A percentile compares a stretch with the other conserved stretches of the same genome.
Evolutionary conservation across 2,888 invertebrate genomes (phyloP).

Genomic region (Leptinotarsa rubiginosa): DNA sequence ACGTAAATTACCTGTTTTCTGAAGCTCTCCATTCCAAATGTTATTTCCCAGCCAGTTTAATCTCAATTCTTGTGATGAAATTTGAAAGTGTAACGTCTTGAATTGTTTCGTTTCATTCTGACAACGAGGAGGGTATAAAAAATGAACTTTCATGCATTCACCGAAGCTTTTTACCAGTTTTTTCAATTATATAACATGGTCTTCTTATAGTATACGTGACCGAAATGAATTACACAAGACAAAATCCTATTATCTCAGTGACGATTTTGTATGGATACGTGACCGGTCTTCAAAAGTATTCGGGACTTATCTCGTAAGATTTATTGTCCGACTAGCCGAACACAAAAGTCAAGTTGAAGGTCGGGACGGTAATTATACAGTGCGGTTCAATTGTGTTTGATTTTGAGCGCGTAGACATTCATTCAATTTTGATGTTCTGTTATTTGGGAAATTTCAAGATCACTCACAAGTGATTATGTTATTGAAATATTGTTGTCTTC

Average conservation of each 20-base stretch:
- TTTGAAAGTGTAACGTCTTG: not conserved
- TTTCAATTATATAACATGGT: conserved; percentile 24
- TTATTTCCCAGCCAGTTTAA: not conserved
- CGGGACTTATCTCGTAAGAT: conserved; percentile 38
- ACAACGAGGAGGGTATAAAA: not conserved
- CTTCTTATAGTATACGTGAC: conserved; percentile 33
- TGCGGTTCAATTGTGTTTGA: not conserved
- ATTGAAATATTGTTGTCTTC: too few species aligned
- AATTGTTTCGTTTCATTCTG: not conserved
- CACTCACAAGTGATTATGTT: too few species aligned
- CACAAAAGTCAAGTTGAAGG: conserved; percentile 40
- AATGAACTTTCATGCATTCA: not conserved
- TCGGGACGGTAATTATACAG: conserved; percentile 1
- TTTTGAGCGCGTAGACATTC: too few species aligned
- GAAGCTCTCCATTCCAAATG: not conserved
- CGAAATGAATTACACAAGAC: conserved; percentile 31
- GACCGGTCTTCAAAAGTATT: conserved; percentile 33
- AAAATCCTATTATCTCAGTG: conserved; percentile 40
- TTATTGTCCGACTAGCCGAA: conserved; percentile 33
- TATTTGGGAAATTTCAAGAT: too few species aligned
- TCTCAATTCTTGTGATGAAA: not conserved
- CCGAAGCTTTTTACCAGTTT: not conserved
- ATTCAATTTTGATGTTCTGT: too few species aligned
- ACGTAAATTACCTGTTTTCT: too few species aligned
- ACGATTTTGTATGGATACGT: conserved; percentile 38